phyloP scores from a whole-genome alignment of 2,888 invertebrate species.

The Branchellion lobata region DNA sequence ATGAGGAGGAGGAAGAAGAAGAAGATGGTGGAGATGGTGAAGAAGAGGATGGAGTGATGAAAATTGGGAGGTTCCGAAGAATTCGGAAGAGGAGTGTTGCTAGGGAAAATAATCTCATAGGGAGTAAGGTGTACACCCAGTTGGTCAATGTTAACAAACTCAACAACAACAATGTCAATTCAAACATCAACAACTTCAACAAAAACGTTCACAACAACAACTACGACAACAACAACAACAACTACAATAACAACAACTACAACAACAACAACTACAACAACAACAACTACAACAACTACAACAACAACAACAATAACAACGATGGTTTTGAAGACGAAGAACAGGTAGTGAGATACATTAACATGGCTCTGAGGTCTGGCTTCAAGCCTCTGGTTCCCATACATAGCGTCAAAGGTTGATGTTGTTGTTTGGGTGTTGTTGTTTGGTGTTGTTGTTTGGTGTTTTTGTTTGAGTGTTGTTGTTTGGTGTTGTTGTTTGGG shows the following conservation, averaged over 20 bases:
- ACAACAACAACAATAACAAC: background rate
- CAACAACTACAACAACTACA: background rate
- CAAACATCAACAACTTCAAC: background rate
- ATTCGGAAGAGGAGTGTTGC: constrained; percentile 16
- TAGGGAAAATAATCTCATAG: background rate
- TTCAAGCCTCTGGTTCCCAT: constrained; percentile 51
- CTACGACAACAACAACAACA: background rate
- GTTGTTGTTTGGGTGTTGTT: constrained; percentile 59
- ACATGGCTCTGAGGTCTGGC: constrained; percentile 50
- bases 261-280: background rate
- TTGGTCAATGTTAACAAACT: background rate
- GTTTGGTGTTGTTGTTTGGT: background rate
- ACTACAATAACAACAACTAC: background rate
- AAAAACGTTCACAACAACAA: background rate
- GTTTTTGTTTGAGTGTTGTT: background rate
- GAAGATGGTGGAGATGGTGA: constrained; percentile 4
- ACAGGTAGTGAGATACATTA: constrained; percentile 44
- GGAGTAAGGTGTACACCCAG: constrained; percentile 10
- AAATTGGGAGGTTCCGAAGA: background rate
- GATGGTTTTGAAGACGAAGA: constrained; percentile 16
- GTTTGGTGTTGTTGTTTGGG: background rate
- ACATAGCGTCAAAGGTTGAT: constrained; percentile 59
- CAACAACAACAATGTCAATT: constrained; percentile 72
- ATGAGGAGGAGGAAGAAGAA: background rate
- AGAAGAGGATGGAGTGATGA: background rate